Evolutionary conservation across 2,888 invertebrate species (phyloP).

Genomic region (Leptopilina drosophilae): DNA sequence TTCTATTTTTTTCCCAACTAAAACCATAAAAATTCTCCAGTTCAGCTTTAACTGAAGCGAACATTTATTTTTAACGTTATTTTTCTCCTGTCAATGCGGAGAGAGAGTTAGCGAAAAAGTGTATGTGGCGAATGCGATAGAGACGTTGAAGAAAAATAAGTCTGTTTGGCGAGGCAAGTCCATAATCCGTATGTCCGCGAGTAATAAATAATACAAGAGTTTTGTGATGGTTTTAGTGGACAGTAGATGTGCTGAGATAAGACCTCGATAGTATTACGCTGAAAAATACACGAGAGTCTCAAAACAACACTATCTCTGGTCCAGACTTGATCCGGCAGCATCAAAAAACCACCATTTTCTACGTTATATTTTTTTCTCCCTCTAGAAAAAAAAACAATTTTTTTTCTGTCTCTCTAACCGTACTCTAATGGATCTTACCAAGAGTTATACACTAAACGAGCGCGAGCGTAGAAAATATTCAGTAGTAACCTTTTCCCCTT

Average conservation of each 20-base stretch:
- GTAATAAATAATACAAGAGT: conserved; percentile 74
- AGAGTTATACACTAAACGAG: conserved; percentile 17
- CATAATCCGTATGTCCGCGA: conserved; percentile 72
- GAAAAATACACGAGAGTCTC: conserved; percentile 54
- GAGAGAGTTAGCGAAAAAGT: background rate
- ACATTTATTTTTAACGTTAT: background rate
- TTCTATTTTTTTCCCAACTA: too few relatives aligned
- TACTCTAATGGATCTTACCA: conserved; percentile 50
- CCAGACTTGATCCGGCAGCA: conserved; percentile 30
- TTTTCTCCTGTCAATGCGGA: background rate
- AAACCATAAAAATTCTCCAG: too few relatives aligned
- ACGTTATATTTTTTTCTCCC: background rate
- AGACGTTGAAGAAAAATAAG: conserved; percentile 1
- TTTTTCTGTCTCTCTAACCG: conserved; percentile 49
- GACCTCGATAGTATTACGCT: conserved; percentile 54
- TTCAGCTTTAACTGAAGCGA: background rate
- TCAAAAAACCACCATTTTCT: background rate
- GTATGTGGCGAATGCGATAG: conserved; percentile 23
- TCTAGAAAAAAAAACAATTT: background rate
- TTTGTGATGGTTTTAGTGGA: conserved; percentile 54
- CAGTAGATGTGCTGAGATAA: conserved; percentile 63
- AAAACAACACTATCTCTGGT: conserved; percentile 18
- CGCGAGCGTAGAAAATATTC: conserved; percentile 38
- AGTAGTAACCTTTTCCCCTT: conserved; percentile 46
- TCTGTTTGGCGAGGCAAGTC: conserved; percentile 52